These are phyloP conservation scores for Peucedramus taeniatus DNA, from an alignment of 2,113 vertebrate genomes.

Conservation along the genomic window DNA sequence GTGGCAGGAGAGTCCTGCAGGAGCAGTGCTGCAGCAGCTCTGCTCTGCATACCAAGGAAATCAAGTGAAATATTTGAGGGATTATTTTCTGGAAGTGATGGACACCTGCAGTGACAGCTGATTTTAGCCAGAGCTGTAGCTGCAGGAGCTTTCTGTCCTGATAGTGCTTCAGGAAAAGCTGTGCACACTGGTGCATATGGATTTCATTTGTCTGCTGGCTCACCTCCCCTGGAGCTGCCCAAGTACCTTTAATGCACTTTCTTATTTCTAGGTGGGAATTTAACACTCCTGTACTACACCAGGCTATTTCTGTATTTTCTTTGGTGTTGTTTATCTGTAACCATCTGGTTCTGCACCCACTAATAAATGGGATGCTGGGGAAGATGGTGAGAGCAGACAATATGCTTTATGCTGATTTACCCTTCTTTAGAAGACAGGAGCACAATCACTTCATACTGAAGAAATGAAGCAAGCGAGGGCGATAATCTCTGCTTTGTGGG, in stretches of 20 bases:
- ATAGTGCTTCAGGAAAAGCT: background rate
- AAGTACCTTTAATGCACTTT: background rate
- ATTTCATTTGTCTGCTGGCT: background rate
- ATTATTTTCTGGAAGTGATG: background rate
- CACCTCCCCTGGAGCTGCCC: background rate
- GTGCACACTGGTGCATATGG: accelerated
- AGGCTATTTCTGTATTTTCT: background rate
- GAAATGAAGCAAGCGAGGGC: background rate
- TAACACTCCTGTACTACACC: background rate
- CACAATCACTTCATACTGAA: background rate
- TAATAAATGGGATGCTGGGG: background rate
- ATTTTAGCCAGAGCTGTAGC: background rate
- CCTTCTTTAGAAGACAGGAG: background rate
- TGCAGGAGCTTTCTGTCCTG: background rate
- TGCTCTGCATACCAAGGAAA: background rate
- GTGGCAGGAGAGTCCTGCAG: background rate
- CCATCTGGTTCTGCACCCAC: background rate
- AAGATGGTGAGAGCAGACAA: background rate
- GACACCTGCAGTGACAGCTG: background rate
- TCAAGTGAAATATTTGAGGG: background rate
- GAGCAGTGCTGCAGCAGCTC: background rate
- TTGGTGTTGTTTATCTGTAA: background rate
- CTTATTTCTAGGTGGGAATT: constrained; percentile 6
- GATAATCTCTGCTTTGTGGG: background rate
- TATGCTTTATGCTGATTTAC: background rate